Conservation (phyloP, 2,113 vertebrate species). For the Cnemophilus loriae region DNA sequence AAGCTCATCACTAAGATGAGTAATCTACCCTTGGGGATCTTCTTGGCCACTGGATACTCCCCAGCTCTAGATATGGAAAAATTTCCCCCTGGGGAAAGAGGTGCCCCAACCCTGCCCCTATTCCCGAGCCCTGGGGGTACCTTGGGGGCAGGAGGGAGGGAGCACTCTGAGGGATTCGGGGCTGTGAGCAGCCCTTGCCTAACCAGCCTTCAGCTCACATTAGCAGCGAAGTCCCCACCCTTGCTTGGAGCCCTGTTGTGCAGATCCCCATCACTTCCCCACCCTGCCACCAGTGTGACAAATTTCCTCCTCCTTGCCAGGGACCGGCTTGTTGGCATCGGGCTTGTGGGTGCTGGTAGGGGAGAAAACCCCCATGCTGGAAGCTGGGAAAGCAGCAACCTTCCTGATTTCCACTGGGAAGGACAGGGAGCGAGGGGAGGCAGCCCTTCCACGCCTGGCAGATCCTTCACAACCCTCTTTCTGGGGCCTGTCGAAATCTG, state of each 20-base stretch:
- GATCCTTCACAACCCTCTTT: background rate
- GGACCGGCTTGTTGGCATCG: fast-evolving
- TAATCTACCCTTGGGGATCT: background rate
- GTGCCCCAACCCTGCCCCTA: background rate
- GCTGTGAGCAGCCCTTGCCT: background rate
- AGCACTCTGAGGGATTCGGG: background rate
- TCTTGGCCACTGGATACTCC: background rate
- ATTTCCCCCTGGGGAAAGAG: background rate
- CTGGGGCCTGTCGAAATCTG: background rate
- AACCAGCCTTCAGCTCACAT: conserved; percentile 20
- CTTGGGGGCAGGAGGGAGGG: background rate
- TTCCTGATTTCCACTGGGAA: background rate
- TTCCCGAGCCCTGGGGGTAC: background rate
- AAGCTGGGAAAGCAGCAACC: background rate
- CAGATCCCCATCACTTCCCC: background rate
- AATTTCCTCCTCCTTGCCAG: background rate
- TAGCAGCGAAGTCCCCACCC: conserved; percentile 4
- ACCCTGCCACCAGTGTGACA: background rate
- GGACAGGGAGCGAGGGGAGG: background rate
- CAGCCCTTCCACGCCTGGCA: background rate
- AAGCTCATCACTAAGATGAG: background rate
- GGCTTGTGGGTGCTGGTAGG: background rate
- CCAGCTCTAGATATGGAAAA: background rate
- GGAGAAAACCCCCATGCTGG: background rate
- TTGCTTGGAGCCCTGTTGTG: background rate